A percentile compares a stretch with the other conserved stretches of the same genome.
Conservation (phyloP, 2,888 invertebrate species). For the Omphaloscelis lunosa region DNA sequence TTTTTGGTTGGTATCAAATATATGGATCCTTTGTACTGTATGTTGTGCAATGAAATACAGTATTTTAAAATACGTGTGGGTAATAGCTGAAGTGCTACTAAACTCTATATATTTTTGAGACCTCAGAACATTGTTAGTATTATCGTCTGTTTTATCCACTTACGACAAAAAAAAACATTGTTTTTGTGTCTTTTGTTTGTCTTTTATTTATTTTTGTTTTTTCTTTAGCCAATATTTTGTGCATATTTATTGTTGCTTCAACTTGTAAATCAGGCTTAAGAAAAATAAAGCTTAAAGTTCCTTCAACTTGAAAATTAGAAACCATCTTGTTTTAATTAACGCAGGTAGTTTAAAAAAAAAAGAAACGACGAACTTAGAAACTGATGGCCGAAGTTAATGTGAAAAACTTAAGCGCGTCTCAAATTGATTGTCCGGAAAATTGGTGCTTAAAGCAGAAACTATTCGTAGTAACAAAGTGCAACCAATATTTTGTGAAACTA, state of each 20-base stretch:
- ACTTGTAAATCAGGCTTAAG: not conserved
- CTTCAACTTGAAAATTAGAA: constrained; percentile 22
- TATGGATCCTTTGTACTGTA: not conserved
- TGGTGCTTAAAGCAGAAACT: constrained; percentile 52
- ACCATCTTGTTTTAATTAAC: constrained; percentile 32
- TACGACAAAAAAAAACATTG: not conserved
- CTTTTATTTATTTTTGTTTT: no score
- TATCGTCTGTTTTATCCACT: not conserved
- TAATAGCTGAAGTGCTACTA: not conserved
- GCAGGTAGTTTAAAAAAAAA: constrained; percentile 31
- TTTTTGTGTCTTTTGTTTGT: no score
- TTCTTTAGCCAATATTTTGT: no score
- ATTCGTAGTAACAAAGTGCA: constrained; percentile 47
- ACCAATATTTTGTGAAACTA: constrained; percentile 43
- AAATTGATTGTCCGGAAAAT: constrained; percentile 61
- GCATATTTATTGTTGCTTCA: not conserved
- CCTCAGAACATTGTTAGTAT: not conserved
- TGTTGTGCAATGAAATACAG: constrained; percentile 13
- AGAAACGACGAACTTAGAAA: constrained; percentile 30
- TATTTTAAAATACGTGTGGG: constrained; percentile 1
- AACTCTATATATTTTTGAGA: not conserved
- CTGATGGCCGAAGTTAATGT: constrained; percentile 37
- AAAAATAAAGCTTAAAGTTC: not conserved
- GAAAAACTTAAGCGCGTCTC: constrained; percentile 49
- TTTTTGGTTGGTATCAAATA: constrained; percentile 4